Evolutionary conservation across 2,797 vertebrate species (phyloP).

Genomic region (Paguma larvata): DNA sequence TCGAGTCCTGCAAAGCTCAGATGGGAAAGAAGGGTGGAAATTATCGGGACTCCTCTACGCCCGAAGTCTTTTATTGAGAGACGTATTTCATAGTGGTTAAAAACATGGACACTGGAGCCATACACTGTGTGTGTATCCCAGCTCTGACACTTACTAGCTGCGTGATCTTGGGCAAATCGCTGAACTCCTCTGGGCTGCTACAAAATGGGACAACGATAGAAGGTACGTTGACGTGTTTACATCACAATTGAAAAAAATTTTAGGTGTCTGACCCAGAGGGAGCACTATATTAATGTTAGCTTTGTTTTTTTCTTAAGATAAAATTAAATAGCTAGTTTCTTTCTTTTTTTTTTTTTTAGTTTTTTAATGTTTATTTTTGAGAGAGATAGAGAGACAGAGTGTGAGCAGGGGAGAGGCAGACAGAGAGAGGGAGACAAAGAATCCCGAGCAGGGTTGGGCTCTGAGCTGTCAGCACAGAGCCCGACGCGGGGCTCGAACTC

Average conservation of each 20-base stretch:
- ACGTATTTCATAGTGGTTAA: neutral
- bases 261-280: neutral
- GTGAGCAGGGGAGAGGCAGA: too few species aligned
- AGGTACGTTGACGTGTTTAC: neutral
- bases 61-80: neutral
- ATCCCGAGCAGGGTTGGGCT: too few species aligned
- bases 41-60: neutral
- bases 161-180: neutral
- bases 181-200: neutral
- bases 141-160: neutral
- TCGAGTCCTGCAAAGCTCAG: slow-evolving; percentile 19
- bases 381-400: too few species aligned
- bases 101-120: neutral
- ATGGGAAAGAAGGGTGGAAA: neutral
- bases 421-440: too few species aligned
- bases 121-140: neutral
- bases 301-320: neutral
- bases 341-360: too few species aligned
- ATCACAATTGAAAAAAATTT: neutral
- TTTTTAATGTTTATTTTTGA: too few species aligned
- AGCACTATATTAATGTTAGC: neutral
- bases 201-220: neutral
- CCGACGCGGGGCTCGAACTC: too few species aligned
- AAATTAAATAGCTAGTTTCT: slow-evolving; percentile 10
- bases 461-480: too few species aligned